Evolutionary conservation across 2,888 invertebrate species (phyloP).

Genomic region (Drosophila eohydei): DNA sequence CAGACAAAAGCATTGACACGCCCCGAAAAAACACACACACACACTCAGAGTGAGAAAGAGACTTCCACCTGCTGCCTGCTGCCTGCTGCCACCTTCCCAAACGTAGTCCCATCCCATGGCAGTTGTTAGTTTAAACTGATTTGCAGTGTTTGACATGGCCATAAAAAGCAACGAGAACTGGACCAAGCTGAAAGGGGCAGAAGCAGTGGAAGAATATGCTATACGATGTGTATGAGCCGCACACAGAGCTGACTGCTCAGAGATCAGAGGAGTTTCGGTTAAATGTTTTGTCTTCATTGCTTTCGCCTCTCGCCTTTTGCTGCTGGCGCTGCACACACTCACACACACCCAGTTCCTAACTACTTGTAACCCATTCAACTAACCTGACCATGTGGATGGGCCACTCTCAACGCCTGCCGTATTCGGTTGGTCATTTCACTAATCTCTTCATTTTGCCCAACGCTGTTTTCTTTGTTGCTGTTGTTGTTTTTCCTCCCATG

Average conservation of each 20-base stretch:
- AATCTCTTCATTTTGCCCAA: conserved; percentile 75
- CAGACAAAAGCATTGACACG: conserved; percentile 66
- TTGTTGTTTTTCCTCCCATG: conserved; percentile 42
- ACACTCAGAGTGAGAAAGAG: conserved; percentile 8
- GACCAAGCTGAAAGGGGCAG: conserved; percentile 12
- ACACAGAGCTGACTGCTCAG: background rate
- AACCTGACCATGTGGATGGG: conserved; percentile 5
- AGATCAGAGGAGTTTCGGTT: conserved; percentile 37
- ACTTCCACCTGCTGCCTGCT: conserved; percentile 5
- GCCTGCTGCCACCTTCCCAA: background rate
- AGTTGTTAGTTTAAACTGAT: conserved; percentile 80
- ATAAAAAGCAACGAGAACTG: conserved; percentile 72
- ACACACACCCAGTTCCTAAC: conserved; percentile 2
- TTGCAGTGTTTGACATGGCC: conserved; percentile 80
- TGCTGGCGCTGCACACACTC: background rate
- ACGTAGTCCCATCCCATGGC: conserved; percentile 5
- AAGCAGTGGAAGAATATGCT: background rate
- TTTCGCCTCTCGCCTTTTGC: conserved; percentile 29
- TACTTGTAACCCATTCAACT: conserved; percentile 9
- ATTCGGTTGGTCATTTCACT: conserved; percentile 73
- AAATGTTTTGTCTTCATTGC: conserved; percentile 52
- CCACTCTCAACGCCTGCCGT: conserved; percentile 52
- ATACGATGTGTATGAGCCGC: background rate
- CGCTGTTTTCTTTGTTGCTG: conserved; percentile 39
- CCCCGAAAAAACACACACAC: conserved; percentile 38